These are phyloP conservation scores for Drosophila hawaiiensis DNA, from an alignment of 2,888 invertebrate genomes.

Conservation along the genomic window DNA sequence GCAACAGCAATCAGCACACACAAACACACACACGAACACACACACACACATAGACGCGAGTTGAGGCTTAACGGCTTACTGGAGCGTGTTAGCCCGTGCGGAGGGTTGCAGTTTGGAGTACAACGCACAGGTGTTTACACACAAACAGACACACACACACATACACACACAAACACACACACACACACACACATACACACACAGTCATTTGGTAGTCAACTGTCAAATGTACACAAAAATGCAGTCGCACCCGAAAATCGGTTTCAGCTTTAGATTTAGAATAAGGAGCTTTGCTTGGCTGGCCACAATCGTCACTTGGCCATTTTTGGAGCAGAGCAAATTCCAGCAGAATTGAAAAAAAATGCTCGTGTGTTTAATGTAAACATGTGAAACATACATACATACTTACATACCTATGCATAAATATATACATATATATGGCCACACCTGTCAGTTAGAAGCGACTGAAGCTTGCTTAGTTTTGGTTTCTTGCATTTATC, in stretches of 20 bases:
- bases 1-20: conserved; percentile 46
- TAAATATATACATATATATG: not conserved
- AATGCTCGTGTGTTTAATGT: conserved; percentile 7
- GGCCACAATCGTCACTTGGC: conserved; percentile 18
- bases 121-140: conserved; percentile 38
- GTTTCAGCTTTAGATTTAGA: conserved; percentile 17
- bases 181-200: not conserved
- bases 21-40: conserved; percentile 23
- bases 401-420: not conserved
- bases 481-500: not conserved
- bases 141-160: conserved; percentile 5
- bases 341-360: not conserved
- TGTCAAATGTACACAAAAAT: conserved; percentile 47
- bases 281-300: conserved; percentile 38
- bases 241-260: conserved; percentile 14
- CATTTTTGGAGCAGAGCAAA: conserved; percentile 15
- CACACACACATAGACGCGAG: conserved; percentile 7
- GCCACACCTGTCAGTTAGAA: not conserved
- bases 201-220: not conserved
- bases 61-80: conserved; percentile 36
- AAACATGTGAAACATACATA: not conserved
- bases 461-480: not conserved
- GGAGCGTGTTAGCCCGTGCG: conserved; percentile 46
- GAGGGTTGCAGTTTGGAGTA: not conserved
- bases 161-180: not conserved